A percentile compares a stretch with the other conserved stretches of the same genome.
Evolutionary conservation across 2,888 invertebrate species (phyloP).

Genomic region (Lamellibrachia satsuma): DNA sequence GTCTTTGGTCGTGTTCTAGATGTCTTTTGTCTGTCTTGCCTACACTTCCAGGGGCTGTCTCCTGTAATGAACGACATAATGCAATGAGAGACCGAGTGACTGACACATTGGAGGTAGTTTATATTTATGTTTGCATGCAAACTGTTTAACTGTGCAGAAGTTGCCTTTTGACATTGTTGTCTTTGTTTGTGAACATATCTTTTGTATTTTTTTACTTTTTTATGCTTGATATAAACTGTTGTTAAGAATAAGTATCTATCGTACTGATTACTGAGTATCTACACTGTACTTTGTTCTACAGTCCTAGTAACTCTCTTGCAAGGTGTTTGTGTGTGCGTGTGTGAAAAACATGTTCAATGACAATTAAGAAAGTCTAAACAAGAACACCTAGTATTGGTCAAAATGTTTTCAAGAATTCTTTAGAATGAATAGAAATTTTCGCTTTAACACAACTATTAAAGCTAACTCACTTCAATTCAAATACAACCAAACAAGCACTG

Average conservation of each 20-base stretch:
- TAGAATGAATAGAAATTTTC: no score
- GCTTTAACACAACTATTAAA: no score
- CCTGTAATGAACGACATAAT: neutral
- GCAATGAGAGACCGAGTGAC: neutral
- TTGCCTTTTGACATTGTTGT: neutral
- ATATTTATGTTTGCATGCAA: neutral
- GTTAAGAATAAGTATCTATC: neutral
- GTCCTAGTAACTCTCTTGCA: neutral
- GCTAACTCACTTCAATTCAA: no score
- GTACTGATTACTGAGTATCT: neutral
- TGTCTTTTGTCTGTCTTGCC: neutral
- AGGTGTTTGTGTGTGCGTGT: neutral
- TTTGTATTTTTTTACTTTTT: neutral
- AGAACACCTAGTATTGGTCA: neutral
- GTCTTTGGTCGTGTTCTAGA: neutral
- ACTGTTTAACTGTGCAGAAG: neutral
- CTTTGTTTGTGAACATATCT: neutral
- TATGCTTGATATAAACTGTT: neutral
- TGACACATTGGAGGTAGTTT: neutral
- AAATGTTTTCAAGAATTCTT: neutral
- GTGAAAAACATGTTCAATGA: neutral
- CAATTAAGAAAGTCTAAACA: neutral
- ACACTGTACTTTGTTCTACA: neutral
- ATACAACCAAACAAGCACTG: no score
- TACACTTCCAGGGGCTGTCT: conserved; percentile 10